Base-by-base conservation (phyloP, 2,113 vertebrate species). In the Microtus ochrogaster region DNA sequence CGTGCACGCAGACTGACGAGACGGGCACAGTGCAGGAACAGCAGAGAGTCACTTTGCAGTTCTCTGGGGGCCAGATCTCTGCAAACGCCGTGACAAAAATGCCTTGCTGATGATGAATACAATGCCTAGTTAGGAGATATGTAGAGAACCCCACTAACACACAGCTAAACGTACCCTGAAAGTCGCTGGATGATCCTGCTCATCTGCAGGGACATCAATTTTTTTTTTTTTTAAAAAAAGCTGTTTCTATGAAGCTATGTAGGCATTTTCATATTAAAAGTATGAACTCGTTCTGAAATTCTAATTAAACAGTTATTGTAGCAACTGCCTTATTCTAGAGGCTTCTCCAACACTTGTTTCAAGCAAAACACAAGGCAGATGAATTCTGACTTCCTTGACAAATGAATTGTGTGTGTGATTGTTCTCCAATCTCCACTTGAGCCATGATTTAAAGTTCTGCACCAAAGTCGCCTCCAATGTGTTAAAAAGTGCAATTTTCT, bases 11-110 rank as follows among this genome's bases (percentile, higher is more conserved):
- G 4, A 66, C 76, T 55, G 94, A 77, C 36, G 49, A 70, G 94
- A 88, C 52, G 70, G 86, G 33, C 28, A 22, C 22, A 13, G 55
- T 86, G 79, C 93, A 97, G 93, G 86, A 93, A 63, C 26, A 89
- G 7, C 77, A 30, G 61, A 24, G 55, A 84, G 79, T 97, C 58
- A 82, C 96, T 89, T 89, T 89, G 89, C 95, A 95, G 41, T 44
- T 3, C 10, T 44, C 26, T 1, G 70, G 49, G 77, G 84, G 83
- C 11, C 7, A 19, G 36, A n/a, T 58, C 33, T 68, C 72, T 94
- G 63, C 0, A 87, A 70, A 88, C 21, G 81, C 78, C 4, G 6
- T 47, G 17, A 87, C 92, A 91, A 96, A 96, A 39, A 28, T 11
- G 28, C 88, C 82, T 94, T 96, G 13, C 41, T 24, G 79, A 44